These are phyloP conservation scores for Umimayanthus chanpuru DNA, from an alignment of 92 coral and sea anemone species.

Conservation along the genomic window DNA sequence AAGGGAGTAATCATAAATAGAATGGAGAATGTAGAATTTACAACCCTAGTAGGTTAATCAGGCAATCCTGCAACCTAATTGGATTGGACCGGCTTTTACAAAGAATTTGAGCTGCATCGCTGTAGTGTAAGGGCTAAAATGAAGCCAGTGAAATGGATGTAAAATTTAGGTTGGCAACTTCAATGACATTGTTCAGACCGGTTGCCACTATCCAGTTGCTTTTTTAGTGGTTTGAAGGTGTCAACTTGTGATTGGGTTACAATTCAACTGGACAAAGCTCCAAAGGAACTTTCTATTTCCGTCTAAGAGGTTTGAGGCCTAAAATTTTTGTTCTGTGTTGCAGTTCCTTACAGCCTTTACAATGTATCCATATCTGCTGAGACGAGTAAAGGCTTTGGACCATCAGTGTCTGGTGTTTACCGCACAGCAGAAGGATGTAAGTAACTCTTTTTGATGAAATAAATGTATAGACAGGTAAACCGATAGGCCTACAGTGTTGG, in stretches of 20 bases:
- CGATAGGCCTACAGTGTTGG: background rate
- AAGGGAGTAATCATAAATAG: no score
- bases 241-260: background rate
- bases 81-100: background rate
- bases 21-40: no score
- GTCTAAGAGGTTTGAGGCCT: background rate
- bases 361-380: conserved; percentile 52
- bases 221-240: background rate
- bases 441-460: background rate
- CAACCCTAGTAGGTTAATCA: no score
- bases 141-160: background rate
- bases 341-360: conserved; percentile 60
- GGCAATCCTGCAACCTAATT: no score
- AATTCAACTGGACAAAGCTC: background rate
- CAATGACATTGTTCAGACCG: no score
- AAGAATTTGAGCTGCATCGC: background rate
- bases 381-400: conserved; percentile 66
- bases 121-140: no score
- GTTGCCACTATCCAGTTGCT: no score
- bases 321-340: background rate
- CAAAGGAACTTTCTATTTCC: background rate
- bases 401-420: conserved; percentile 35
- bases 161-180: background rate
- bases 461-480: background rate
- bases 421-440: conserved; percentile 72